Percentiles rank a stretch among this genome's conserved stretches.
Conservation (phyloP, 2,797 vertebrate genomes). For the Siniperca scherzeri region DNA sequence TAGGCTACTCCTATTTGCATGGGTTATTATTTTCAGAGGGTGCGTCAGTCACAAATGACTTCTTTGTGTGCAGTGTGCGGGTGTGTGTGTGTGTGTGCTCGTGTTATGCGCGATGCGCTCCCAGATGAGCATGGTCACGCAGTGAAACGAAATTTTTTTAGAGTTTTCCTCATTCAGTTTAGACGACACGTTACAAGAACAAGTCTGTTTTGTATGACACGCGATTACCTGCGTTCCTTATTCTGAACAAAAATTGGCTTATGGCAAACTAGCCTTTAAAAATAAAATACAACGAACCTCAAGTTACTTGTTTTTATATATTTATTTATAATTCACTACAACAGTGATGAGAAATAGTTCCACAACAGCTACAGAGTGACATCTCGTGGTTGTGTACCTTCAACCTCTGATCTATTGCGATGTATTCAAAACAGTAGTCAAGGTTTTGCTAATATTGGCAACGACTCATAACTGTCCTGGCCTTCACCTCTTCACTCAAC, state of each 20-base stretch:
- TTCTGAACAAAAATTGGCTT: not conserved
- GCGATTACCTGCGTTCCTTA: not conserved
- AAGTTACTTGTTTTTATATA: not conserved
- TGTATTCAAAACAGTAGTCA: not conserved
- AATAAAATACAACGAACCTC: not conserved
- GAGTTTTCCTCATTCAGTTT: not conserved
- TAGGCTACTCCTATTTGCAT: constrained; percentile 50
- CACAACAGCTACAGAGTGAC: constrained; percentile 31
- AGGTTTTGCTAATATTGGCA: not conserved
- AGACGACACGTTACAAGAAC: not conserved
- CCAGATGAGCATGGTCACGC: not conserved
- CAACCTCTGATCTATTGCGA: not conserved
- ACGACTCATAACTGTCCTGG: not conserved
- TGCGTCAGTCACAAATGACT: constrained; percentile 37
- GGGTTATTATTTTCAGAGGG: constrained; percentile 42
- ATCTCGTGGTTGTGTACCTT: constrained; percentile 34
- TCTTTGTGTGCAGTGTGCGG: constrained; percentile 1
- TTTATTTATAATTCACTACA: not conserved
- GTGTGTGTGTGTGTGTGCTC: not conserved
- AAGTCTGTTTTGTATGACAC: not conserved
- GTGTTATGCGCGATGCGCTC: not conserved
- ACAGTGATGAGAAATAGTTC: not conserved
- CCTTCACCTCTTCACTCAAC: not conserved
- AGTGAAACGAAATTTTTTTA: not conserved
- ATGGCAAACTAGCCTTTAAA: too few relatives aligned